These are phyloP conservation scores for Tenodera sinensis DNA, from an alignment of 2,888 invertebrate species.

Conservation along the genomic window DNA sequence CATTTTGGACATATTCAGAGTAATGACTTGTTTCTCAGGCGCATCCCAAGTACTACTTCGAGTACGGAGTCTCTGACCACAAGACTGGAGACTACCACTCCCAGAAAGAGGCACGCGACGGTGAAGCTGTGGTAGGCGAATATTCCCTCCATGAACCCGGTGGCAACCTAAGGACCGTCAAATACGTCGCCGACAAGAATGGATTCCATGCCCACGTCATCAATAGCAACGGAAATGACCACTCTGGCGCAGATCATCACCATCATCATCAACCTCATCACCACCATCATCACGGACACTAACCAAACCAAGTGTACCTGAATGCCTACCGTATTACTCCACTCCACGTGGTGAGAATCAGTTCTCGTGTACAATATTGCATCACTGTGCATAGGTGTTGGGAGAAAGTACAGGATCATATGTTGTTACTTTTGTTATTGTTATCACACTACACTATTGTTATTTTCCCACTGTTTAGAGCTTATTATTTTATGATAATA, in stretches of 20 bases:
- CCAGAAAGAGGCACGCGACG: constrained; percentile 46
- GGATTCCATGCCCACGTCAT: constrained; percentile 70
- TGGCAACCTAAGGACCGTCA: constrained; percentile 48
- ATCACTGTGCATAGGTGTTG: not conserved
- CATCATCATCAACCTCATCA: not conserved
- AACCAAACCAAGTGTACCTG: not conserved
- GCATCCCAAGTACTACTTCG: constrained; percentile 43
- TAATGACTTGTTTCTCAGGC: constrained; percentile 36
- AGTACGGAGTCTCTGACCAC: constrained; percentile 41
- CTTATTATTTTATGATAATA: not conserved
- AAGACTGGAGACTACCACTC: constrained; percentile 46
- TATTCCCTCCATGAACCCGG: constrained; percentile 44
- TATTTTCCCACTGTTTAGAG: not conserved
- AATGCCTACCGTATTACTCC: not conserved
- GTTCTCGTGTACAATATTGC: not conserved
- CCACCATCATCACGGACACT: not conserved
- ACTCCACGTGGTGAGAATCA: not conserved
- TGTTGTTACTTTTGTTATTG: not conserved
- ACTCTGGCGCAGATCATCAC: constrained; percentile 21
- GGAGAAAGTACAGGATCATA: not conserved
- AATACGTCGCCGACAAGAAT: constrained; percentile 61
- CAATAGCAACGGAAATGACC: constrained; percentile 37
- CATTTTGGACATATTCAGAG: no score
- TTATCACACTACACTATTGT: not conserved
- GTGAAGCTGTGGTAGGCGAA: constrained; percentile 40